Base-by-base conservation (phyloP, 2,888 invertebrate species). In the Hydrotaea diabolus region DNA sequence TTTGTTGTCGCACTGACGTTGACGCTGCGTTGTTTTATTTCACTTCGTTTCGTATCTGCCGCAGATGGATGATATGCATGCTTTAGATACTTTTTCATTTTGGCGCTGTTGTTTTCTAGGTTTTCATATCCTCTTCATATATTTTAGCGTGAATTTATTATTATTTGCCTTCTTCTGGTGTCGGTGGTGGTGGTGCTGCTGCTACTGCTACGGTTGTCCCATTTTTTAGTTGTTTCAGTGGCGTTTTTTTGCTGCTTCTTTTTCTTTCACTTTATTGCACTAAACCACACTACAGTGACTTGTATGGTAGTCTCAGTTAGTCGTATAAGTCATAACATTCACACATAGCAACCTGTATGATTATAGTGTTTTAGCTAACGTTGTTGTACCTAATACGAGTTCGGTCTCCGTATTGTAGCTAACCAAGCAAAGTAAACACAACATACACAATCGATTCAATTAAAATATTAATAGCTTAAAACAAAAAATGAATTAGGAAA, bases 231-330 rank as follows among this genome's bases (percentile, higher is more conserved):
- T 31, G 31, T 31, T 31, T 31, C 7, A 7, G 31, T 31, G 31
- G 31, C 7, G 31, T 31, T 31, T 31, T 7, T 2, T 4, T 31
- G 31, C 7, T 31, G 31, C 7, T 31, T 31, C 81, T 77, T 73
- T 77, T 64, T 77, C 64, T 66, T 77, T 55, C n/a, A n/a, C n/a
- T 31, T 31, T 2, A 66, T 79, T 74, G 55, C 57, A 49, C 3
- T 49, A n/a, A 49, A 49, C 49, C 15, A 49, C 49, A 49, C n/a
- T n/a, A 13, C 49, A n/a, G 9, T 9, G 9, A 9, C 9, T 3
- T 1, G 13, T 1, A 13, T 39, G 39, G 9, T 9, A 31, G 39
- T 4, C 13, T 9, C 43, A 43, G 15, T 15, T n/a, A 49, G 13
- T 15, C 4, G 7, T 21, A 55, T 55, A 4, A 55, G 55, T 55